Conservation (phyloP, 92 coral and sea anemone species). For the Phenganax stokvisi region DNA sequence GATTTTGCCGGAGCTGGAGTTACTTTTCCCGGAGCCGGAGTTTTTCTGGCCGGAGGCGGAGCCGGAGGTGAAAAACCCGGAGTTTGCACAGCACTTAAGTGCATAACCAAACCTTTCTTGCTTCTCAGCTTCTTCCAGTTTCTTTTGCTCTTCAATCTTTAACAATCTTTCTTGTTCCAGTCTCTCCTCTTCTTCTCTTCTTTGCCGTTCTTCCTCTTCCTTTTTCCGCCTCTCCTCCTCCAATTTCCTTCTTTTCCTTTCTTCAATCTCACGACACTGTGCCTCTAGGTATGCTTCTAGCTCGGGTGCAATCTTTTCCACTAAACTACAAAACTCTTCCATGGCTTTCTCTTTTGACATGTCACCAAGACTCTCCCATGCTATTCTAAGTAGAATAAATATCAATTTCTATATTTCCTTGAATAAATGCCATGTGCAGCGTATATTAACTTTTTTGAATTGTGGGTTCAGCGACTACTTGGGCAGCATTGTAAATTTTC, state of each 20-base stretch:
- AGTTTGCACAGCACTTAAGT: too few relatives aligned
- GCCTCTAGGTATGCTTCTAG: constrained; percentile 94
- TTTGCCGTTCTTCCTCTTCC: constrained; percentile 46
- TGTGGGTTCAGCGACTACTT: too few relatives aligned
- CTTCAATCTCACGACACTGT: constrained; percentile 80
- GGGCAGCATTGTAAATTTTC: not conserved
- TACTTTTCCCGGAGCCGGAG: too few relatives aligned
- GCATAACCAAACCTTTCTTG: constrained; percentile 59
- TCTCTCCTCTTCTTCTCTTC: constrained; percentile 81
- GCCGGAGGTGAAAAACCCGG: too few relatives aligned
- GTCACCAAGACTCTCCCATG: constrained; percentile 90
- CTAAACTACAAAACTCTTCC: constrained; percentile 82
- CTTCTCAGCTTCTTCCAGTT: constrained; percentile 51
- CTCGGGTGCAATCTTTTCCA: constrained; percentile 88
- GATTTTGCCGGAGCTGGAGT: too few relatives aligned
- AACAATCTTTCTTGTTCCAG: constrained; percentile 62
- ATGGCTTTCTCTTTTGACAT: constrained; percentile 86
- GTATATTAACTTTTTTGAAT: too few relatives aligned
- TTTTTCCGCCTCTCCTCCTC: constrained; percentile 71
- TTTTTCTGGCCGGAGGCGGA: too few relatives aligned
- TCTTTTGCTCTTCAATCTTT: constrained; percentile 67
- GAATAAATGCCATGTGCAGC: too few relatives aligned
- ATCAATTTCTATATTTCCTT: too few relatives aligned
- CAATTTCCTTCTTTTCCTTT: constrained; percentile 58
- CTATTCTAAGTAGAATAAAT: constrained; percentile 54